Percentiles rank a stretch among this genome's conserved stretches.
Evolutionary conservation across 2,888 invertebrate species (phyloP).

Genomic region (Acanthosepion lycidas): DNA sequence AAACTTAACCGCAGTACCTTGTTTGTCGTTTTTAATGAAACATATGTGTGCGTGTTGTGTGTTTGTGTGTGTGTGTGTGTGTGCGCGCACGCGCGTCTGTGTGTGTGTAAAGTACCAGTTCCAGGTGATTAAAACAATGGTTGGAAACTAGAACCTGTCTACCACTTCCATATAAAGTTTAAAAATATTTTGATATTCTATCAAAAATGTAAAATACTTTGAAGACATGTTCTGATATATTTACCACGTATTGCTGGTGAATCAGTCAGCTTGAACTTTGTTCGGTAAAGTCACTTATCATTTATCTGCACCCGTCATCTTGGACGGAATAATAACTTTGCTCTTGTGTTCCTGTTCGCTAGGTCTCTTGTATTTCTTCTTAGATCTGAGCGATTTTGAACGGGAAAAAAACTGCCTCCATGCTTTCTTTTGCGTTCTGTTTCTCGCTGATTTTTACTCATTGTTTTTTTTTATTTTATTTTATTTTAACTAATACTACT

Average conservation of each 20-base stretch:
- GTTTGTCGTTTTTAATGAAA: too few species aligned
- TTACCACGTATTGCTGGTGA: background rate
- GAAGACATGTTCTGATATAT: background rate
- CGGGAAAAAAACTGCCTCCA: background rate
- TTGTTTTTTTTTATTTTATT: background rate
- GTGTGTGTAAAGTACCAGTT: too few species aligned
- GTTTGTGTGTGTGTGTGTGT: too few species aligned
- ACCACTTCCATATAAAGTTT: background rate
- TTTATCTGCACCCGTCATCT: background rate
- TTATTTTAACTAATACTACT: background rate
- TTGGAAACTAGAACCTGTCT: background rate
- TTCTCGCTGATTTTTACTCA: background rate
- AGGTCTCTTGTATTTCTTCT: background rate
- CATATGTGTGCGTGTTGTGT: too few species aligned
- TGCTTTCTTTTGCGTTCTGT: background rate
- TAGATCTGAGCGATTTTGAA: background rate
- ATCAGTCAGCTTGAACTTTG: background rate
- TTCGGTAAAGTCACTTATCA: constrained; percentile 6
- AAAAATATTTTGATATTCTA: background rate
- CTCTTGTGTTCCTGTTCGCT: background rate
- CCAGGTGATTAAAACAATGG: too few species aligned
- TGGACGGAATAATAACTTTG: background rate
- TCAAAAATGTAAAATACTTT: background rate
- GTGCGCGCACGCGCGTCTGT: too few species aligned
- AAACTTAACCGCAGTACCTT: too few species aligned